These are phyloP conservation scores for Suricata suricatta DNA, from an alignment of 2,113 vertebrate genomes.

Conservation along the genomic window DNA sequence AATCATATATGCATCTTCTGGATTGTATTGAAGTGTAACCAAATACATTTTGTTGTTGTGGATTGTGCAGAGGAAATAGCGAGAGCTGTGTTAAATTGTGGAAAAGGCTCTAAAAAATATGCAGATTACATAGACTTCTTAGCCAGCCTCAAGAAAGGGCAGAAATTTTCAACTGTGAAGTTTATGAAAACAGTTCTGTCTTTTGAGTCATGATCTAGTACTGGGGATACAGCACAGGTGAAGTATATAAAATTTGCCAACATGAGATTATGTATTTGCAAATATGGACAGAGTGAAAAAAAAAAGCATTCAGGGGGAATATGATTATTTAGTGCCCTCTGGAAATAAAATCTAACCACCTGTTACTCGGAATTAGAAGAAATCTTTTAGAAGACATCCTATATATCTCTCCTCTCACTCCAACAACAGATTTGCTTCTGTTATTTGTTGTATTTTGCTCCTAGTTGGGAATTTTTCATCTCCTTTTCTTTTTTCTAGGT, in stretches of 20 bases:
- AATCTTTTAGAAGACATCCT: not conserved
- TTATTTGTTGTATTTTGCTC: not conserved
- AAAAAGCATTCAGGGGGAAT: not conserved
- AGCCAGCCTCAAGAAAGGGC: not conserved
- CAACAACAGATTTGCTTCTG: not conserved
- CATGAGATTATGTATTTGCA: not conserved
- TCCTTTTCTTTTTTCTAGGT: not conserved
- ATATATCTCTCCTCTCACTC: not conserved
- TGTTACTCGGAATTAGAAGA: not conserved
- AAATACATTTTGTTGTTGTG: not conserved
- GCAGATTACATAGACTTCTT: not conserved
- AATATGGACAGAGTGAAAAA: not conserved
- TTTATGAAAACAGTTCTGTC: not conserved
- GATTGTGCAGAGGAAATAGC: not conserved
- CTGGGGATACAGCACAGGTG: not conserved
- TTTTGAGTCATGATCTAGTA: conserved; percentile 31
- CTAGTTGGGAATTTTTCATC: not conserved
- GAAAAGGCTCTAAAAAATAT: not conserved
- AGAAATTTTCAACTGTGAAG: not conserved
- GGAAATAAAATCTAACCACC: not conserved
- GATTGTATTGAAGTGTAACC: not conserved
- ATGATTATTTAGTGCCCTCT: not conserved
- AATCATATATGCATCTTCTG: not conserved
- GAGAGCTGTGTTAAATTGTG: not conserved
- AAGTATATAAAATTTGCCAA: not conserved